Conservation (phyloP, 2,113 vertebrate species). For the Oncorhynchus gorbuscha region DNA sequence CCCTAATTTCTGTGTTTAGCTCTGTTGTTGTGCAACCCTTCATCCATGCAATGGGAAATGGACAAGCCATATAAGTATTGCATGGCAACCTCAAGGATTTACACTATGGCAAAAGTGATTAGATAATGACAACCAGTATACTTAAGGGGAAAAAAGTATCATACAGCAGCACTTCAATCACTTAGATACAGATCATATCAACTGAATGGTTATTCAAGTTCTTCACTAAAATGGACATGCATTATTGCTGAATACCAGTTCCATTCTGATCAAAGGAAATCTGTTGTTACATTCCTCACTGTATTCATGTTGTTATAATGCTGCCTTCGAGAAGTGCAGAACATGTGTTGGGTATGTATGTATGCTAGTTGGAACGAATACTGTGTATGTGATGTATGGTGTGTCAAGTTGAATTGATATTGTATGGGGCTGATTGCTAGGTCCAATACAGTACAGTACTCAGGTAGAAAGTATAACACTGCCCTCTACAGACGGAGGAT, state of each 20-base stretch:
- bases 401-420: not conserved
- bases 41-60: not conserved
- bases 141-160: not conserved
- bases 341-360: not conserved
- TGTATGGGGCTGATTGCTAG: constrained; percentile 12
- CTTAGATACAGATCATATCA: not conserved
- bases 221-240: not conserved
- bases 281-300: constrained; percentile 3
- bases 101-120: not conserved
- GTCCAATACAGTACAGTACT: not conserved
- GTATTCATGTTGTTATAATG: constrained; percentile 15
- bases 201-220: not conserved
- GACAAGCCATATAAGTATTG: not conserved
- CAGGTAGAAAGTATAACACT: constrained; percentile 13
- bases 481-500: constrained; percentile 33
- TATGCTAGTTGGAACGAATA: not conserved
- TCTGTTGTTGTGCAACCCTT: constrained; percentile 1
- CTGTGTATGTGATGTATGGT: not conserved
- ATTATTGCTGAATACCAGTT: not conserved
- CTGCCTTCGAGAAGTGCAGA: constrained; percentile 25
- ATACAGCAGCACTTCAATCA: not conserved
- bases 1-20: constrained; percentile 2
- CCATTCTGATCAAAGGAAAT: not conserved
- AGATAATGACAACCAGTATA: not conserved
- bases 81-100: not conserved